Percentiles rank a stretch among this genome's conserved stretches.
Evolutionary conservation across 2,797 vertebrate species (phyloP).

Genomic region (Tragopan temminckii): DNA sequence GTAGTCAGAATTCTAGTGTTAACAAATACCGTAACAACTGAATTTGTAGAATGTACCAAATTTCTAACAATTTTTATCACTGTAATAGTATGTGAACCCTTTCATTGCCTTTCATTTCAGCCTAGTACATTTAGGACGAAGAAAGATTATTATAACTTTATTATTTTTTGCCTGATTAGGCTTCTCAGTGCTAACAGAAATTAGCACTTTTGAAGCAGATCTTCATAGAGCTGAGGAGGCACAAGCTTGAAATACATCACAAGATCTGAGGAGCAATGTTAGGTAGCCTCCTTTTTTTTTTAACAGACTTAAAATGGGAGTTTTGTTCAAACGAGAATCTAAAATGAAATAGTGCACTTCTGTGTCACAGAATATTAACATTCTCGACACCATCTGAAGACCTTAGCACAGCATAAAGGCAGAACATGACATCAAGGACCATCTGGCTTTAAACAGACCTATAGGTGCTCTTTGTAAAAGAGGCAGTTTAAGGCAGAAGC

Average conservation of each 20-base stretch:
- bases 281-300: not conserved
- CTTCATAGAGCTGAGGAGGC: not conserved
- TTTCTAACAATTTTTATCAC: not conserved
- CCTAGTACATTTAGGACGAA: not conserved
- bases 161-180: not conserved
- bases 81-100: not conserved
- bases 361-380: fast-evolving
- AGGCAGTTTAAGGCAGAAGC: not conserved
- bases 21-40: not conserved
- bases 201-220: not conserved
- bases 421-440: not conserved
- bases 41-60: not conserved
- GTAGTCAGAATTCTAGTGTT: not conserved
- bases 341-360: not conserved
- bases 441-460: not conserved
- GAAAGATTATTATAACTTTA: not conserved
- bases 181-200: not conserved
- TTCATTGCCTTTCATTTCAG: not conserved
- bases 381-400: not conserved
- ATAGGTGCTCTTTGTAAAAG: not conserved
- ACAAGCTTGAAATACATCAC: not conserved
- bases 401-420: not conserved
- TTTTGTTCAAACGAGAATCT: not conserved
- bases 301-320: fast-evolving
- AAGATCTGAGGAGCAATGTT: not conserved